phyloP scores from a whole-genome alignment of 2,888 invertebrate species.

The Phortica magna region DNA sequence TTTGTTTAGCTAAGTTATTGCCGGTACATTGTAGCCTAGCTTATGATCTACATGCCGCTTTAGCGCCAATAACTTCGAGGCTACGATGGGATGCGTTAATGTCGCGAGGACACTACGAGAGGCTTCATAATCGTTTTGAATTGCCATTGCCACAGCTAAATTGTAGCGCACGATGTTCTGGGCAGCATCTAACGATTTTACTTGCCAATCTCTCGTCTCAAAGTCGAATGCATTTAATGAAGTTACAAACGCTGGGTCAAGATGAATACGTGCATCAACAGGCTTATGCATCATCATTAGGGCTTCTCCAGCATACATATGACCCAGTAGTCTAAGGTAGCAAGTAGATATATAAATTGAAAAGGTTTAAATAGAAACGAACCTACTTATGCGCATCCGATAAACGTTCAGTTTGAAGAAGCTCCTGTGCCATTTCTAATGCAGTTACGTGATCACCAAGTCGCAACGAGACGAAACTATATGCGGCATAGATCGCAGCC shows the following conservation, averaged over 20 bases:
- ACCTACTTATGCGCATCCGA: constrained; percentile 84
- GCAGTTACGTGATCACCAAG: constrained; percentile 90
- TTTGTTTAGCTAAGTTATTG: constrained; percentile 57
- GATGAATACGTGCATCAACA: constrained; percentile 89
- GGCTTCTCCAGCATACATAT: constrained; percentile 94
- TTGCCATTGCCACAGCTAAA: constrained; percentile 86
- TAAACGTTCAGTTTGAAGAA: constrained; percentile 85
- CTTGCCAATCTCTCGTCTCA: constrained; percentile 79
- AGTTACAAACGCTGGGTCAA: constrained; percentile 87
- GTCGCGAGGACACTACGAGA: constrained; percentile 73
- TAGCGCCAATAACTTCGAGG: constrained; percentile 71
- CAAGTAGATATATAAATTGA: background rate
- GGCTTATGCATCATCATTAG: constrained; percentile 89
- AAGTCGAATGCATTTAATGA: constrained; percentile 79
- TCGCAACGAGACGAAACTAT: constrained; percentile 90
- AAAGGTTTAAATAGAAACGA: background rate
- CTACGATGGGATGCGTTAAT: constrained; percentile 74
- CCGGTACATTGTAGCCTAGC: constrained; percentile 39
- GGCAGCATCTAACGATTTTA: constrained; percentile 81
- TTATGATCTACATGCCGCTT: constrained; percentile 80
- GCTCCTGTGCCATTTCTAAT: constrained; percentile 86
- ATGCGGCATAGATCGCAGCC: constrained; percentile 86
- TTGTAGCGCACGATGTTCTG: constrained; percentile 88
- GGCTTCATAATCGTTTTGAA: constrained; percentile 86
- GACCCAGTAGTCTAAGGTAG: constrained; percentile 84